Conservation (phyloP, 2,888 invertebrate genomes). For the Bugulina stolonifera region DNA sequence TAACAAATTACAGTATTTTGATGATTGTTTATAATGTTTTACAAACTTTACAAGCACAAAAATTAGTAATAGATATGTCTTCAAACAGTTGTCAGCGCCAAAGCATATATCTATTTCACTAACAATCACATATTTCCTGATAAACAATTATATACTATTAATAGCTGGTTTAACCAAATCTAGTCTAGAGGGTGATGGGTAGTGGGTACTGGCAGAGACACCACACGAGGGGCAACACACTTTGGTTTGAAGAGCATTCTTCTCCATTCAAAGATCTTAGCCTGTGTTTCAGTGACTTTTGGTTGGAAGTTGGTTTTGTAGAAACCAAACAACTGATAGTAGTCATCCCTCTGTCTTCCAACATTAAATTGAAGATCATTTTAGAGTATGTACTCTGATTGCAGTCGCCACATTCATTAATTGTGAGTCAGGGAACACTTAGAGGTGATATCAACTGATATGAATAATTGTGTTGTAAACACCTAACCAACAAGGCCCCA, state of each 20-base stretch:
- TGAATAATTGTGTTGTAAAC: background rate
- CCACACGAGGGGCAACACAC: background rate
- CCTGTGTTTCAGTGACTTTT: background rate
- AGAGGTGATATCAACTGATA: background rate
- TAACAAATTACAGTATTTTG: constrained; percentile 23
- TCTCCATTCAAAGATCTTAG: background rate
- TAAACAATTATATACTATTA: constrained; percentile 20
- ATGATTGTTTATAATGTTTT: constrained; percentile 23
- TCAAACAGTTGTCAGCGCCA: constrained; percentile 21
- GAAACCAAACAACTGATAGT: background rate
- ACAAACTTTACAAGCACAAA: constrained; percentile 24
- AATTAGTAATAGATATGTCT: constrained; percentile 17
- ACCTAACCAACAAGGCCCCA: background rate
- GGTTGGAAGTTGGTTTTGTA: background rate
- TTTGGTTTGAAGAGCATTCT: background rate
- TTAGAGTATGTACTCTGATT: background rate
- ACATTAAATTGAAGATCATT: background rate
- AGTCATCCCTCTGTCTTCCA: background rate
- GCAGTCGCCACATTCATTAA: constrained; percentile 23
- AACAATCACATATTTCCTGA: constrained; percentile 16
- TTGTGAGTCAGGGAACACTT: constrained; percentile 11
- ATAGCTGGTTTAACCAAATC: background rate
- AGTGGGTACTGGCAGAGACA: background rate
- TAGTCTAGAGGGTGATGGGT: background rate
- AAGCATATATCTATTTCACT: constrained; percentile 24